Evolutionary conservation across 2,113 vertebrate genomes (phyloP), one percentile per base, ranked within the genome.

Genomic region (Scomber scombrus): DNA sequence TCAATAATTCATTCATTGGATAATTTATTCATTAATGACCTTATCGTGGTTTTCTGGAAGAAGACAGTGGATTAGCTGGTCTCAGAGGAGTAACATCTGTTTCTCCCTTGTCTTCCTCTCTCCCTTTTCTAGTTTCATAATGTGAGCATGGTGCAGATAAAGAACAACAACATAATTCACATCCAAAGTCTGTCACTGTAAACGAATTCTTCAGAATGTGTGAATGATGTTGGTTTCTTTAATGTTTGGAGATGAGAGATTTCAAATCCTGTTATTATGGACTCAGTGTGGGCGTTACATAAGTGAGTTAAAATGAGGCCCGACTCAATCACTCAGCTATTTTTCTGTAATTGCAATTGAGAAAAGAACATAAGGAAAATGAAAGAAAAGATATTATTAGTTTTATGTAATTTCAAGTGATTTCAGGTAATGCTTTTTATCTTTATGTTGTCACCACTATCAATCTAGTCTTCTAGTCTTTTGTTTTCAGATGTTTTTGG

Each of bases 11-110:
- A 94, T 79, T 43, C 19, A 50, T 63, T 61, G 76, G 65, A 89
- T 94, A 75, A 93, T 93, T 94, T 94, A 94, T 95, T 94, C 92
- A 94, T 94, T 91, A 91, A 95, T 89, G 90, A 90, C 89, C 90
- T 93, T 93, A 91, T 92, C 90, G 7, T 75, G 73, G 80, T 80
- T 77, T 87, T 90, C 82, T 88, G 60, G 65, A 49, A 84, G 80
- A 86, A 85, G 76, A 71, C 73, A 57, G 51, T 83, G 71, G 84
- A 88, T 88, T 75, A 75, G 14, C 34, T 13, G 16, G 46, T 71
- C 84, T 70, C 74, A 34, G 60, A 70, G 70, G 78, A 85, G 65
- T 79, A 43, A 71, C 83, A 84, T 85, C 69, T 89, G 87, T 70
- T 84, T 71, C 31, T 7, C 47, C 50, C 3, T 12, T 43, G 6